A percentile compares a stretch with the other conserved stretches of the same genome.
Conservation (phyloP, 30 jellyfish, hydroid and myxozoan genomes). For the Sanderia malayensis region DNA sequence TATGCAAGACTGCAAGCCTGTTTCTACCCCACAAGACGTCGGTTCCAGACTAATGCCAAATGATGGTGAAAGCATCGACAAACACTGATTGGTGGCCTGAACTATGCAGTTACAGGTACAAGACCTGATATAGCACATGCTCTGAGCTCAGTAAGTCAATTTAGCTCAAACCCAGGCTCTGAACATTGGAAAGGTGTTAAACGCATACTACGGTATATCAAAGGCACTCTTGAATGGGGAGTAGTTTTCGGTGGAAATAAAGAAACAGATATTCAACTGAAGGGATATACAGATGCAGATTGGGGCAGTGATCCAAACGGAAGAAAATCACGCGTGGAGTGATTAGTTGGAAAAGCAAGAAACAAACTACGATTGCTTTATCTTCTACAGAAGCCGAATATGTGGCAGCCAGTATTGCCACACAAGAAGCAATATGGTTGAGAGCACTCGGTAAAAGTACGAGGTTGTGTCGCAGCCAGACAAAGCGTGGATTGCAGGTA, state of each 20-base stretch:
- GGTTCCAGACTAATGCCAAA: neutral
- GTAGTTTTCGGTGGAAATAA: neutral
- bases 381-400: slow-evolving; percentile 17
- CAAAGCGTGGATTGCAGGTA: no score
- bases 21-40: neutral
- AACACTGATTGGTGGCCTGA: neutral
- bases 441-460: no score
- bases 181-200: slow-evolving; percentile 50
- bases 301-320: slow-evolving; percentile 16
- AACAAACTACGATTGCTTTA: slow-evolving; percentile 4
- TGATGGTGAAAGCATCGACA: slow-evolving; percentile 27
- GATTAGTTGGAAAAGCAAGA: slow-evolving; percentile 9
- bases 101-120: slow-evolving; percentile 11
- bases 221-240: slow-evolving; percentile 41
- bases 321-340: slow-evolving; percentile 7
- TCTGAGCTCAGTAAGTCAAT: slow-evolving; percentile 14
- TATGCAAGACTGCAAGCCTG: slow-evolving; percentile 44
- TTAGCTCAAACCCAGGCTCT: slow-evolving; percentile 30
- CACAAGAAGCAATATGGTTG: slow-evolving; percentile 33
- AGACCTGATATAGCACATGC: slow-evolving; percentile 41
- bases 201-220: slow-evolving; percentile 39
- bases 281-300: slow-evolving; percentile 34
- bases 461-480: no score
- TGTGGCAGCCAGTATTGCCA: slow-evolving; percentile 15
- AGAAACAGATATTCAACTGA: neutral